These are phyloP conservation scores for Rhinogobius similis DNA, from an alignment of 2,113 vertebrate genomes.

Conservation along the genomic window DNA sequence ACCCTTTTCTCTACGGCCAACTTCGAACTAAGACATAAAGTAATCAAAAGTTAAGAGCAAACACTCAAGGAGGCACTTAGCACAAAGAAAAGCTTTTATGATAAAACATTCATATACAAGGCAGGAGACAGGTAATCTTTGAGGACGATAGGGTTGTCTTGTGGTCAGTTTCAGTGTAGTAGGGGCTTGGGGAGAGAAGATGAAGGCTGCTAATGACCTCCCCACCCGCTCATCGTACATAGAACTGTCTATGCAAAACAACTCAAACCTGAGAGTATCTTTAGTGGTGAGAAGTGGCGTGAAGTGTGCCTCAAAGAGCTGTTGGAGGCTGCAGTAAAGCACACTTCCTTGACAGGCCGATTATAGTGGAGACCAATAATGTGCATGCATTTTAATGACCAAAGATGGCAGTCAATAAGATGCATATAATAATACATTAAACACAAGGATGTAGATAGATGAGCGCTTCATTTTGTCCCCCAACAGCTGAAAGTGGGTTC, in stretches of 20 bases:
- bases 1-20: slow-evolving; percentile 40
- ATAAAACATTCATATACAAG: slow-evolving; percentile 84
- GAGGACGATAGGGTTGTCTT: slow-evolving; percentile 74
- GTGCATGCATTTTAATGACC: background rate
- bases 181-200: slow-evolving; percentile 65
- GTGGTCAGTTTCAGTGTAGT: slow-evolving; percentile 71
- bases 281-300: slow-evolving; percentile 66
- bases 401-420: slow-evolving; percentile 3
- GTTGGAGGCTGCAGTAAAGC: slow-evolving; percentile 63
- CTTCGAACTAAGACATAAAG: slow-evolving; percentile 72
- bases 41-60: slow-evolving; percentile 83
- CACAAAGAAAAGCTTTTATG: slow-evolving; percentile 82
- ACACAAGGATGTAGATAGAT: background rate
- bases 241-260: slow-evolving; percentile 53
- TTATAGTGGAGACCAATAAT: slow-evolving; percentile 36
- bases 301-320: slow-evolving; percentile 68
- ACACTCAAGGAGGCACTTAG: slow-evolving; percentile 80
- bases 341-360: slow-evolving; percentile 64
- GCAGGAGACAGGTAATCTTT: slow-evolving; percentile 74
- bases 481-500: background rate
- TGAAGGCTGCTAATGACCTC: slow-evolving; percentile 68
- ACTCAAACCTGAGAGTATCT: slow-evolving; percentile 67
- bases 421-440: background rate
- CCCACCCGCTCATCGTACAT: slow-evolving; percentile 65
- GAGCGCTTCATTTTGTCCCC: background rate